Base-by-base conservation (phyloP, 2,797 vertebrate species). In the Acanthurus lineatus region DNA sequence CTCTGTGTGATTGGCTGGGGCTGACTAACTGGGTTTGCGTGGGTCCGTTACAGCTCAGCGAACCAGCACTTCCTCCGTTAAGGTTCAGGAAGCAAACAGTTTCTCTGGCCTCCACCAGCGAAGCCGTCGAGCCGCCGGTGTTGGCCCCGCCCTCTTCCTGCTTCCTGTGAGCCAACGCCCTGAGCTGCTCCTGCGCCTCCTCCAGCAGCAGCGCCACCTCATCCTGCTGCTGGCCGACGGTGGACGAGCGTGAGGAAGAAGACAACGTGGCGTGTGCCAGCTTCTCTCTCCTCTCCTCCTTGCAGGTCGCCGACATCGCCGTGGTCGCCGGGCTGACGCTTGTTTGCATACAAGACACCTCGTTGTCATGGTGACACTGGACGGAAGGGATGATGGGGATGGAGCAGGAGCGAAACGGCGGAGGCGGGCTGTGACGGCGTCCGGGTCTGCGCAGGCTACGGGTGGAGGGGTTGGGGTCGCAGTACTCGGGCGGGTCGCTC, bases 381-480 rank as follows among this genome's bases (percentile, higher is more conserved):
- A 95, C 92, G 0, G 95, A 95, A 1, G 94, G 94, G 82, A 95
- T 95, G 83, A 95, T 95, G 20, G 95, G 95, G 62, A 96, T 92
- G 0, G 94, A 95, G 79, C 92, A 92, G 48, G 93, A 92, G 77
- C 90, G 91, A 7, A 94, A 90, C 0, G 93, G 91, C 10, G 89
- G 86, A 0, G 88, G 82, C 0, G 82, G 74, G 77, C 53, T 72
- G 53, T 52, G 76, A 2, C 54, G 78, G 56, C 67, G 83, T 8
- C 64, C 59, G 0, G 88, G 77, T 25, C 82, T 73, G 57, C 73
- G 85, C 59, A 86, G 81, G 71, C 89, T 86, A 54, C 61, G 82
- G 54, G 68, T 56, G 57, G 25, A 2, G 3, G 76, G 59, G 6
- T 52, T 71, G 4, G 63, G 69, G 25, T 84, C 42, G 17, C 3